phyloP scores from a whole-genome alignment of 2,113 vertebrate genomes.

The Oryzias celebensis region DNA sequence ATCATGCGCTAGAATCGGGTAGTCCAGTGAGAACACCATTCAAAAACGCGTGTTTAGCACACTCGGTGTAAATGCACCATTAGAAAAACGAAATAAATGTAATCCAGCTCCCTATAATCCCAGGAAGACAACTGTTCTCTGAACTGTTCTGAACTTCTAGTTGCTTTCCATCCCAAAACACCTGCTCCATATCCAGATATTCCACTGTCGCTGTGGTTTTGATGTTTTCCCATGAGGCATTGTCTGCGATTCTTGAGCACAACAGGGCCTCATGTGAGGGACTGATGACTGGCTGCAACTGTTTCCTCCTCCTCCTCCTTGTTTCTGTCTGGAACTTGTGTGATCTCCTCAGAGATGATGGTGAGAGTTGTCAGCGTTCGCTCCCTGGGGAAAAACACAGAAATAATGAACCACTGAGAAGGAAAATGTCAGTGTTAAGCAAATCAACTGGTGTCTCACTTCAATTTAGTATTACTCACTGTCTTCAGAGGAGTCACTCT shows the following conservation, averaged over 20 bases:
- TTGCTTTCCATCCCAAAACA: not conserved
- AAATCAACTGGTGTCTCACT: too few relatives aligned
- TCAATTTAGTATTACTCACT: too few relatives aligned
- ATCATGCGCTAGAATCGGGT: too few relatives aligned
- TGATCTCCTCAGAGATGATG: conserved; percentile 57
- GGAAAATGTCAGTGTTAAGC: too few relatives aligned
- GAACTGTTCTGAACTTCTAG: not conserved
- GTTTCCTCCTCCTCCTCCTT: conserved; percentile 27
- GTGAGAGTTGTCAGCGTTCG: conserved; percentile 69
- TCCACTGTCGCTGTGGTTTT: conserved; percentile 6
- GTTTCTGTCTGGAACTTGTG: conserved; percentile 5
- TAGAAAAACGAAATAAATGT: too few relatives aligned
- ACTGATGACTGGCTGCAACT: conserved; percentile 5
- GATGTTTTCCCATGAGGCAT: conserved; percentile 19
- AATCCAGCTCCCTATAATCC: too few relatives aligned
- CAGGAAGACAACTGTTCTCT: not conserved
- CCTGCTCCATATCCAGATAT: not conserved
- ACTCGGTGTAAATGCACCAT: too few relatives aligned
- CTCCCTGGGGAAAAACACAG: conserved; percentile 57
- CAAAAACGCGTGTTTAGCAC: too few relatives aligned
- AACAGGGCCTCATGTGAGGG: conserved; percentile 29
- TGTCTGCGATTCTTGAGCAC: not conserved
- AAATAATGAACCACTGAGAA: too few relatives aligned
- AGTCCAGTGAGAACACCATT: too few relatives aligned
- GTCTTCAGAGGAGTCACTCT: too few relatives aligned